Evolutionary conservation across 2,888 invertebrate genomes (phyloP), one percentile per base, ranked within the genome.

Genomic region (Drepanosiphum platanoidis): DNA sequence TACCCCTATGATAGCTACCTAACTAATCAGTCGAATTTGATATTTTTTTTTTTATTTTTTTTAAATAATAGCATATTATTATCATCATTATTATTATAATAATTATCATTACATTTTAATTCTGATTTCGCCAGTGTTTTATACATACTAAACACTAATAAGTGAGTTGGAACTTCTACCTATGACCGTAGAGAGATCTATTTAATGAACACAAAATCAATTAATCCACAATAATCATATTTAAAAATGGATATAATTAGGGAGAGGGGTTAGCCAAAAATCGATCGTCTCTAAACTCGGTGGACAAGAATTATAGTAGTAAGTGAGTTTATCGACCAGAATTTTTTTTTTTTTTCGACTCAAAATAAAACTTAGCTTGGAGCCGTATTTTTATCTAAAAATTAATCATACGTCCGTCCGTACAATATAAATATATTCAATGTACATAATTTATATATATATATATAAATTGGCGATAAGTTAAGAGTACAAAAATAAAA

Each of bases 21-120:
- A 84, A 75, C 84, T 84, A 84, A 84, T 84, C 84, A 84, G 84
- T 84, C 84, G 27, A 68, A 77, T 84, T 84, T 75, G 75, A 84
- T 84, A 77, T 84, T 46, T 82, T 71, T n/a, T 9, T n/a, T 46
- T 71, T 52, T 61, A 64, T 82, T 58, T 71, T n/a, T n/a, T n/a
- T n/a, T n/a, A n/a, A n/a, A n/a, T n/a, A n/a, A n/a, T n/a, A n/a
- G n/a, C n/a, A n/a, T n/a, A n/a, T n/a, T n/a, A n/a, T n/a, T n/a
- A n/a, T n/a, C n/a, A n/a, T n/a, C n/a, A n/a, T n/a, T 71, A 27
- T 13, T 42, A 22, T 13, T 64, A 78, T 64, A 30, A 81, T 61
- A 61, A 81, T 81, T 52, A 58, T 42, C 39, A 61, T 81, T 34
- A 36, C 18, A 34, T 27, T 66, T 66, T 74, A 66, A 77, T 77